A percentile compares a stretch with the other conserved stretches of the same genome.
Conservation (phyloP, 2,888 invertebrate species). For the Drepanosiphum platanoidis region DNA sequence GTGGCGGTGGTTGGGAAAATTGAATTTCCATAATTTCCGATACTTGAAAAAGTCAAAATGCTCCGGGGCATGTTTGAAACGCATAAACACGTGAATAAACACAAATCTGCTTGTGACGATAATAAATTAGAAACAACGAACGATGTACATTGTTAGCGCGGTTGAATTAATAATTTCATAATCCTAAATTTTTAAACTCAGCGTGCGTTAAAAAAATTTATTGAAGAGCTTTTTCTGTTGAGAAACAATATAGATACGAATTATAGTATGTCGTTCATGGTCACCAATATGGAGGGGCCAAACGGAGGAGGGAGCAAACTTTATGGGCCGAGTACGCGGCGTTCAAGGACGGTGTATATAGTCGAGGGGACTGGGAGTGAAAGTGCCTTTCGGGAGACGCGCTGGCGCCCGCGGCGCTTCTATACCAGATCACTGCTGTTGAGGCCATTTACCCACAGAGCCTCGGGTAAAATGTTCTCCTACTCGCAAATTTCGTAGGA, state of each 20-base stretch:
- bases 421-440: conserved; percentile 44
- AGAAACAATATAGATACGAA: conserved; percentile 19
- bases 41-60: background rate
- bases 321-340: background rate
- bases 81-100: background rate
- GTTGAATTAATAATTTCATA: conserved; percentile 20
- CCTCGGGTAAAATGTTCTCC: conserved; percentile 3
- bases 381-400: conserved; percentile 60
- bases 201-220: background rate
- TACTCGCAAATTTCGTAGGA: background rate
- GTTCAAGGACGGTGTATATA: conserved; percentile 46
- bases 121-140: background rate
- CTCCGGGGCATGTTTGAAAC: background rate
- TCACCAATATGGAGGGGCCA: conserved; percentile 24
- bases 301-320: conserved; percentile 34
- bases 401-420: conserved; percentile 50
- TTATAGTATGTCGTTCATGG: conserved; percentile 54
- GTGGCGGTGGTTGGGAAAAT: background rate
- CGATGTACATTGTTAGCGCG: background rate
- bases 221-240: conserved; percentile 36
- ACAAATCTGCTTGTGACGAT: background rate
- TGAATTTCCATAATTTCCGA: background rate
- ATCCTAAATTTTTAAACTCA: conserved; percentile 10
- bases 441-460: conserved; percentile 53
- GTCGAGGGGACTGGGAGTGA: conserved; percentile 46